Conservation (phyloP, 2,113 vertebrate genomes). For the Clarias gariepinus region DNA sequence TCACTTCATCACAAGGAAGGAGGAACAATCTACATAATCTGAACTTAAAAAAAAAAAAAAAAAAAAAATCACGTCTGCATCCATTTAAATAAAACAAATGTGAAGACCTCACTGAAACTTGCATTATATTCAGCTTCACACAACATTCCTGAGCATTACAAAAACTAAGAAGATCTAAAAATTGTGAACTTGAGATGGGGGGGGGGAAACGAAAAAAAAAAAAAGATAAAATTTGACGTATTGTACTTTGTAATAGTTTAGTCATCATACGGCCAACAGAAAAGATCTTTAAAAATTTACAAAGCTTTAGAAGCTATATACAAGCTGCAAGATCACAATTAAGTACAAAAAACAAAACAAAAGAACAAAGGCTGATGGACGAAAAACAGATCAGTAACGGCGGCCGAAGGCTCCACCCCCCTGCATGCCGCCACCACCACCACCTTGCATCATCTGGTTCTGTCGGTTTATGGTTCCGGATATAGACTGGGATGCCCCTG, state of each 20-base stretch:
- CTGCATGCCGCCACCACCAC: constrained; percentile 75
- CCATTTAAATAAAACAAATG: constrained; percentile 35
- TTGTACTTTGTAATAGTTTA: constrained; percentile 29
- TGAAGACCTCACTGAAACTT: constrained; percentile 26
- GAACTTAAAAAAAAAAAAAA: not conserved
- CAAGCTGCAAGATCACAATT: constrained; percentile 50
- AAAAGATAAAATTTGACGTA: constrained; percentile 39
- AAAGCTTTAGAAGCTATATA: constrained; percentile 57
- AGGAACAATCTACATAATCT: not conserved
- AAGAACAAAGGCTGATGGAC: not conserved
- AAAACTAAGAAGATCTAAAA: constrained; percentile 47
- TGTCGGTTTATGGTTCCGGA: constrained; percentile 74
- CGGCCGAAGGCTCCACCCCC: constrained; percentile 77
- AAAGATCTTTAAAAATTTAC: constrained; percentile 51
- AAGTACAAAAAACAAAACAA: not conserved
- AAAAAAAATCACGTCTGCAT: not conserved
- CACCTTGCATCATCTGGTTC: constrained; percentile 75
- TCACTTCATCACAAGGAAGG: not conserved
- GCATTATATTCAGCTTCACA: not conserved
- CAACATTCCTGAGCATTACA: constrained; percentile 55
- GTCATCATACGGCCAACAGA: constrained; percentile 8
- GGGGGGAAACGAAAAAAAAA: not conserved
- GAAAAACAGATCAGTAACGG: constrained; percentile 67
- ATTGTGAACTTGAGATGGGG: constrained; percentile 4
- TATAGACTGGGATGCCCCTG: constrained; percentile 76